These are phyloP conservation scores for Lucilia sericata DNA, from an alignment of 1,140 invertebrate genomes.

Conservation along the genomic window DNA sequence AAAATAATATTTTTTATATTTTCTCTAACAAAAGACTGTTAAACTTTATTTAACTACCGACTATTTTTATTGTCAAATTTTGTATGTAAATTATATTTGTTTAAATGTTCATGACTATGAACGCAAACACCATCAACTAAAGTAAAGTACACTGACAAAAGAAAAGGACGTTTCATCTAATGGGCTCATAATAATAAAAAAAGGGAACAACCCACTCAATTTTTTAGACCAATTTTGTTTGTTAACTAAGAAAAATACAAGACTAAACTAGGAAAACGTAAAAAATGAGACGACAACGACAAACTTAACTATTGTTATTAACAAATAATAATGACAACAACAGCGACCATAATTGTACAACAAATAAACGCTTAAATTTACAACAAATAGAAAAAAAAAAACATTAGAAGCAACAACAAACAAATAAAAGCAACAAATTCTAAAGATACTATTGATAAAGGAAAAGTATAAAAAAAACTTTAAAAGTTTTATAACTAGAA, in stretches of 20 bases:
- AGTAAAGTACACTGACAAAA: background rate
- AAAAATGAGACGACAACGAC: background rate
- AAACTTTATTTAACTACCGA: background rate
- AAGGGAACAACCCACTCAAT: conserved; percentile 1
- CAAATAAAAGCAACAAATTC: background rate
- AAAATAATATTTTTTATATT: background rate
- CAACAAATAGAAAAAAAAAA: background rate
- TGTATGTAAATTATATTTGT: too few relatives aligned
- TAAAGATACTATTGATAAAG: background rate
- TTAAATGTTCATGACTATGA: background rate
- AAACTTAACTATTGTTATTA: conserved; percentile 12
- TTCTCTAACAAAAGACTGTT: background rate
- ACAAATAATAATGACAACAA: background rate
- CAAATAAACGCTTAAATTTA: background rate
- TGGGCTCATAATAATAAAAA: background rate
- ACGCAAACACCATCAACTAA: background rate
- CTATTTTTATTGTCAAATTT: background rate
- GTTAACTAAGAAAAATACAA: background rate
- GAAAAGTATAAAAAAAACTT: background rate
- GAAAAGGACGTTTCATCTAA: background rate
- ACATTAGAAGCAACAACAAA: background rate
- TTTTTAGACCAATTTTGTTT: background rate
- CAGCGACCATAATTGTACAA: conserved; percentile 9
- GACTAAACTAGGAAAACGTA: background rate
- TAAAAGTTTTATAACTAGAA: background rate